phyloP scores from a whole-genome alignment of 2,797 vertebrate species.

The Myoxocephalus aenaeus region DNA sequence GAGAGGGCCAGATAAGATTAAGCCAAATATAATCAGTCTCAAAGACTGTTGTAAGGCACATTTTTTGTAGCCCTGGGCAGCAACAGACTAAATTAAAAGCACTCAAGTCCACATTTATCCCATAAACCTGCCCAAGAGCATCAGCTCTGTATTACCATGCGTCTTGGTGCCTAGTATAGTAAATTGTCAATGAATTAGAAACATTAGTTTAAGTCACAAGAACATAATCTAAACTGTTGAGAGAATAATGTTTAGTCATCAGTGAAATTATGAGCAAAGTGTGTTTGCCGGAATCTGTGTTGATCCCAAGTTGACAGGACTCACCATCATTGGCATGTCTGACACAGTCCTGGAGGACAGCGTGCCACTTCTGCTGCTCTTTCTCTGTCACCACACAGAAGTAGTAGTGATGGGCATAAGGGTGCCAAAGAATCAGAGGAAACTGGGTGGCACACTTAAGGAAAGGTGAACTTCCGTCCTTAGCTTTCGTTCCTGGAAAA shows the following conservation, averaged over 20 bases:
- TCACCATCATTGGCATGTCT: constrained; percentile 93
- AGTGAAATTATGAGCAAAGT: not conserved
- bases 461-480: constrained; percentile 86
- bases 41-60: not conserved
- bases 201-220: not conserved
- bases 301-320: constrained; percentile 22
- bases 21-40: constrained; percentile 7
- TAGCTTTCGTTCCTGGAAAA: constrained; percentile 85
- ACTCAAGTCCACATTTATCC: constrained; percentile 4
- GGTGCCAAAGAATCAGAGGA: constrained; percentile 94
- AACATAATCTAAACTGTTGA: not conserved
- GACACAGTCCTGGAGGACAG: constrained; percentile 93
- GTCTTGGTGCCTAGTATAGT: not conserved
- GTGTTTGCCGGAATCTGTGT: not conserved
- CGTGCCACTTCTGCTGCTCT: constrained; percentile 93
- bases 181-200: not conserved
- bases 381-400: constrained; percentile 90
- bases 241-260: not conserved
- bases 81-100: constrained; percentile 16
- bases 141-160: not conserved
- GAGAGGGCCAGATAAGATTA: not conserved
- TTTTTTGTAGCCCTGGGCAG: not conserved
- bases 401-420: constrained; percentile 89
- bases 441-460: constrained; percentile 91
- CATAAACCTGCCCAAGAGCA: constrained; percentile 4